Conservation (phyloP, 2,797 vertebrate species). For the Coendou prehensilis region DNA sequence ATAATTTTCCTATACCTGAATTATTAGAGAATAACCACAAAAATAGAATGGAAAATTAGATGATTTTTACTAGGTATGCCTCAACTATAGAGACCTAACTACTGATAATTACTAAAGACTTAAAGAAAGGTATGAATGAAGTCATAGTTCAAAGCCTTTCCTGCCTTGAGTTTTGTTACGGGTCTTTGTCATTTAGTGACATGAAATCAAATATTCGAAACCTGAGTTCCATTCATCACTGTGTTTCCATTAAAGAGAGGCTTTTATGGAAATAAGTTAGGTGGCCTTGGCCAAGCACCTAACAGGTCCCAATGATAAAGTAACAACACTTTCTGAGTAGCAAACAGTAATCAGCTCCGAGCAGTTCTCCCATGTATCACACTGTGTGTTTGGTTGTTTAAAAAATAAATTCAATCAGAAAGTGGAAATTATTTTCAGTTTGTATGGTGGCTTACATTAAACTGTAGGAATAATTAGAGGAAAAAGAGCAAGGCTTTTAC, state of each 20-base stretch:
- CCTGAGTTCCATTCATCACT: constrained; percentile 59
- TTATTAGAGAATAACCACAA: constrained; percentile 30
- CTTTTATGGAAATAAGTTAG: constrained; percentile 69
- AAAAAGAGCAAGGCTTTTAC: background rate
- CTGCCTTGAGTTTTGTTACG: constrained; percentile 31
- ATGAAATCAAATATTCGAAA: constrained; percentile 82
- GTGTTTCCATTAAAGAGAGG: constrained; percentile 48
- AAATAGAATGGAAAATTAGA: constrained; percentile 41
- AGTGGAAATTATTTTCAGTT: constrained; percentile 28
- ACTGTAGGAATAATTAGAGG: constrained; percentile 21
- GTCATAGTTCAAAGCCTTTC: constrained; percentile 69
- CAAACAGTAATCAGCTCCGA: background rate
- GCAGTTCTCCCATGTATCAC: background rate
- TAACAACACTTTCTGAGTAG: background rate
- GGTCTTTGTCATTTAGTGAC: constrained; percentile 69
- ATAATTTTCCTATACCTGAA: constrained; percentile 15
- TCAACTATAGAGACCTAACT: constrained; percentile 15
- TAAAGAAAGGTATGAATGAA: constrained; percentile 47
- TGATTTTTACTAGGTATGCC: background rate
- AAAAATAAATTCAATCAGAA: constrained; percentile 30
- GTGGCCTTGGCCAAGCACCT: constrained; percentile 7
- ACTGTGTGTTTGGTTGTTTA: background rate
- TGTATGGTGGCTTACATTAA: background rate
- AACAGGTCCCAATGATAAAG: background rate
- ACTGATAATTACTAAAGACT: constrained; percentile 40